Evolutionary conservation across 2,113 vertebrate species (phyloP), one percentile per base, ranked within the genome.

Genomic region (pig (Sus scrofa)): DNA sequence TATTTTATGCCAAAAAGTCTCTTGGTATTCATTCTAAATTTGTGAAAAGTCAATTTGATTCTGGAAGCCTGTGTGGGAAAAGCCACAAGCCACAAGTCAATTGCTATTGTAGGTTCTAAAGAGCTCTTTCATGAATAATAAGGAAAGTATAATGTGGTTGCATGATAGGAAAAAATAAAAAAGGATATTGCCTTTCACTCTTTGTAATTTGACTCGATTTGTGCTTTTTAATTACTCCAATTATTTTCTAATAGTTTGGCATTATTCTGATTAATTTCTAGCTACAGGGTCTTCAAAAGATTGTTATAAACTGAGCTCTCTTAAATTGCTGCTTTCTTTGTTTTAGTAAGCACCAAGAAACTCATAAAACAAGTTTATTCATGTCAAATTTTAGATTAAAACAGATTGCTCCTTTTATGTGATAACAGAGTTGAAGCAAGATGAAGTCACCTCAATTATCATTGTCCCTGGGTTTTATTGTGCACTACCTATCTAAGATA

Each of bases 361-460:
- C 37, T 95, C 96, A 97, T 75, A 75, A 97, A 97, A 93, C n/a
- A 75, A 95, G 96, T 94, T 98, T 97, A 90, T 97, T 95, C 95
- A 83, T 96, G 94, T 97, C 96, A 94, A 89, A 89, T 81, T 98
- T 96, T 96, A 4, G 71, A 96, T 97, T 89, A 78, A 96, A 97
- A 93, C 79, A 97, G 68, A 97, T 73, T 79, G 78, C 60, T 97
- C 82, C 89, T 98, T 98, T 93, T 82, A 98, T 97, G 92, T 83
- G 88, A 96, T 97, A 98, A 97, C 86, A 97, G 95, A 97, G 24
- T 89, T 96, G 95, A 98, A 0, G 0, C 19, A 73, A 73, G 95
- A 95, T 37, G 32, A 97, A 97, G 84, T 94, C 97, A 98, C 75
- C 93, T 92, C 92, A 98, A 85, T 98, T 96, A 98, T 95, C 97